These are phyloP conservation scores for Masnerella sp. DNA, from an alignment of 2,888 invertebrate genomes.

Conservation along the genomic window DNA sequence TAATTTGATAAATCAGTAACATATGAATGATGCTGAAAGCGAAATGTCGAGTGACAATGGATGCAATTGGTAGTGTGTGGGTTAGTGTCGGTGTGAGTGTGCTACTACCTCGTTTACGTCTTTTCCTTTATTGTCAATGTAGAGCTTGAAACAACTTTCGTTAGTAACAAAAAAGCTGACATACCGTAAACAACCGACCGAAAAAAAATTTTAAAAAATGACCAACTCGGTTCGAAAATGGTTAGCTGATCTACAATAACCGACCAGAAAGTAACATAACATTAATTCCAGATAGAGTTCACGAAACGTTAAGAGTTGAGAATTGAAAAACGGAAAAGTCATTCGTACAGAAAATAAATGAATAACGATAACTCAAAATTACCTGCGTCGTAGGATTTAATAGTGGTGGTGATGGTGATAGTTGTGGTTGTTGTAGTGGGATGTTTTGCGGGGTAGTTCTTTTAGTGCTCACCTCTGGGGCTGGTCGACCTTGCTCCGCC, in stretches of 20 bases:
- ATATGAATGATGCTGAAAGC: slow-evolving; percentile 33
- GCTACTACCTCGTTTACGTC: slow-evolving; percentile 49
- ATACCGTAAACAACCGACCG: slow-evolving; percentile 39
- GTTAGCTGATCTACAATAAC: slow-evolving; percentile 8
- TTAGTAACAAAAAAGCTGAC: slow-evolving; percentile 61
- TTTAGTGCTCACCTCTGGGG: slow-evolving; percentile 78
- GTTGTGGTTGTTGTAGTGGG: slow-evolving; percentile 68
- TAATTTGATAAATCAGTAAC: no score
- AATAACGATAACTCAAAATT: slow-evolving; percentile 70
- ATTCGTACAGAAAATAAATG: slow-evolving; percentile 58
- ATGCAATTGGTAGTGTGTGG: slow-evolving; percentile 17
- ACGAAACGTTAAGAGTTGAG: slow-evolving; percentile 24
- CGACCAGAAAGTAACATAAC: slow-evolving; percentile 22
- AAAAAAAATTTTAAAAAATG: slow-evolving; percentile 32
- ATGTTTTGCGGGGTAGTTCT: slow-evolving; percentile 66
- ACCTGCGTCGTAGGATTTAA: slow-evolving; percentile 75
- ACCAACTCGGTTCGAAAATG: slow-evolving; percentile 22
- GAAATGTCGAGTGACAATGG: slow-evolving; percentile 35
- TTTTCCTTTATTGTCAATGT: slow-evolving; percentile 40
- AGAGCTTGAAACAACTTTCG: slow-evolving; percentile 62
- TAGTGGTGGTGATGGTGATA: slow-evolving; percentile 72
- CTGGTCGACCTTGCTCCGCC: slow-evolving; percentile 76
- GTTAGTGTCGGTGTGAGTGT: slow-evolving; percentile 36
- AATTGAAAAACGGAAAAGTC: slow-evolving; percentile 36
- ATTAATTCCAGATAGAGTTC: slow-evolving; percentile 16